Percentiles rank a stretch among this genome's conserved stretches.
Conservation (phyloP, 2,797 vertebrate species). For the Galaxias olidus region DNA sequence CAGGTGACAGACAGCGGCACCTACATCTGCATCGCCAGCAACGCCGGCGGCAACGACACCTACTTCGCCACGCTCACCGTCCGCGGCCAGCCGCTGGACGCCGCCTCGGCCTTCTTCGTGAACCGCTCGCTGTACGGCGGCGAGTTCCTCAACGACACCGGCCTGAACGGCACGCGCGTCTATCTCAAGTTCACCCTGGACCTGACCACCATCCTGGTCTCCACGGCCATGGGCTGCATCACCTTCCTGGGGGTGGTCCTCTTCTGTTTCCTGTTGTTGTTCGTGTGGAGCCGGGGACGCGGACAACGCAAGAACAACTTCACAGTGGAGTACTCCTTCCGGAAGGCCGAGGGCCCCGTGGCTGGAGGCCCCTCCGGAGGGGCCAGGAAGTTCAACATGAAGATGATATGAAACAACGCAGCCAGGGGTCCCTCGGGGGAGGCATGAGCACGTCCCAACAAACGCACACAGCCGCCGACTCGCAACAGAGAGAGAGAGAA, state of each 20-base stretch:
- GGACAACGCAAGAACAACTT: slow-evolving; percentile 98
- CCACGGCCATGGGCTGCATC: slow-evolving; percentile 98
- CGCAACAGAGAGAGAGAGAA: slow-evolving; percentile 68
- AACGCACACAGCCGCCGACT: slow-evolving; percentile 74
- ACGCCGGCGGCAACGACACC: slow-evolving; percentile 95
- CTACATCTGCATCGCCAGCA: slow-evolving; percentile 97
- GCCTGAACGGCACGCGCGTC: slow-evolving; percentile 88
- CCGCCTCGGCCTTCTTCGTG: slow-evolving; percentile 75
- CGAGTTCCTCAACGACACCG: slow-evolving; percentile 87
- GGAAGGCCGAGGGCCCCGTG: slow-evolving; percentile 88
- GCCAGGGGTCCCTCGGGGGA: slow-evolving; percentile 80
- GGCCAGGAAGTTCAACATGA: slow-evolving; percentile 98
- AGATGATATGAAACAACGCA: slow-evolving; percentile 96
- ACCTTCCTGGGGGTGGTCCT: slow-evolving; percentile 97
- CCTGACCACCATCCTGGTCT: slow-evolving; percentile 97
- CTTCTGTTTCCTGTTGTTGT: slow-evolving; percentile 97
- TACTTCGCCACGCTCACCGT: slow-evolving; percentile 94
- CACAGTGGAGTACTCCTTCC: slow-evolving; percentile 96
- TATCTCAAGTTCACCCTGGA: slow-evolving; percentile 93
- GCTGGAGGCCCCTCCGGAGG: slow-evolving; percentile 83
- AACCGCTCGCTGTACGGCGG: slow-evolving; percentile 84
- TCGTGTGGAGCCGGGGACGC: slow-evolving; percentile 95
- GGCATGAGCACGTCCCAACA: slow-evolving; percentile 77
- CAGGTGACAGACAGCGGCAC: slow-evolving; percentile 94
- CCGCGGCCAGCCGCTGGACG: slow-evolving; percentile 73